A percentile compares a stretch with the other conserved stretches of the same genome.
Evolutionary conservation across 2,113 vertebrate genomes (phyloP).

Genomic region (Riparia riparia): DNA sequence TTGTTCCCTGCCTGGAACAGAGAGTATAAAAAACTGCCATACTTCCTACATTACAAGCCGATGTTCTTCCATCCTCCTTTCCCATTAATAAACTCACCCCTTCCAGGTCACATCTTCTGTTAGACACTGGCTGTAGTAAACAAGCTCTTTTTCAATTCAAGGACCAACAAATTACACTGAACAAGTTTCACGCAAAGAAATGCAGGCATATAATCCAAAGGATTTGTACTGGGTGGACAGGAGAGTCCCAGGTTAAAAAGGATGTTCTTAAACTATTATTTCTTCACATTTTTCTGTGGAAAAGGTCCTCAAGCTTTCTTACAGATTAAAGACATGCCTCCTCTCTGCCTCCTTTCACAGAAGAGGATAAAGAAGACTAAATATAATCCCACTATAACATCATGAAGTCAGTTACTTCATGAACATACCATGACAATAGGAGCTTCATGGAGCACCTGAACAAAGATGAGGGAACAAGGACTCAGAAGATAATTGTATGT

Average conservation of each 20-base stretch:
- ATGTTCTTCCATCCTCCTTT: neutral
- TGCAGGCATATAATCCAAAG: neutral
- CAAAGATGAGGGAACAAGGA: neutral
- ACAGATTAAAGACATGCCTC: neutral
- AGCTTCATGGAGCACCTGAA: neutral
- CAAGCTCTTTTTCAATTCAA: neutral
- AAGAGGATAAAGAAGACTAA: neutral
- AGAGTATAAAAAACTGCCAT: neutral
- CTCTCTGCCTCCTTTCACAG: neutral
- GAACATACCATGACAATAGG: neutral
- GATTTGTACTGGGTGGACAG: neutral
- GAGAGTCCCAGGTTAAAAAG: neutral
- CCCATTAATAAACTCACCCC: neutral
- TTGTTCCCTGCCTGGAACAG: neutral
- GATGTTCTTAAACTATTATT: neutral
- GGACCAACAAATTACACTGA: neutral
- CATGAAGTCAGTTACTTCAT: neutral
- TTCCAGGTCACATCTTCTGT: neutral
- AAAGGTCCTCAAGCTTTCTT: neutral
- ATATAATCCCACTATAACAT: neutral
- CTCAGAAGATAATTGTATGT: neutral
- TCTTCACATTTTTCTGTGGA: neutral
- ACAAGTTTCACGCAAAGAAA: neutral
- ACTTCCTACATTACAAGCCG: neutral
- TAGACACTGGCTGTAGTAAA: neutral